Conservation (phyloP, 1,140 invertebrate species). For the Drosophila pruinosa region DNA sequence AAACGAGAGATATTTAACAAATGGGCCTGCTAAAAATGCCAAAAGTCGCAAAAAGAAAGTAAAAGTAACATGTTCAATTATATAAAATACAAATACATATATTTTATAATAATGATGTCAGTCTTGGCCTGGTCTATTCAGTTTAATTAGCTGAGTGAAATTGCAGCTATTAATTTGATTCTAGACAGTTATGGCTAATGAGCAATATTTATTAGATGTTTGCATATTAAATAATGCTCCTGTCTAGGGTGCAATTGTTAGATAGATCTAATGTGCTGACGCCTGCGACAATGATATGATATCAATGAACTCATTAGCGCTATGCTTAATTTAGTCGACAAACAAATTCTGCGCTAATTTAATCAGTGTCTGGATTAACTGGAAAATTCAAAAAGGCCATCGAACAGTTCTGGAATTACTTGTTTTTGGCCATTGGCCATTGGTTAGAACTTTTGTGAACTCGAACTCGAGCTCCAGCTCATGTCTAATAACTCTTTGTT, state of each 20-base stretch:
- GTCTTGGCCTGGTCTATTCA: neutral
- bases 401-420: constrained; percentile 51
- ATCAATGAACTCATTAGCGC: constrained; percentile 65
- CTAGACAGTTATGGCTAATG: neutral
- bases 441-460: neutral
- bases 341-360: constrained; percentile 61
- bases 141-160: constrained; percentile 29
- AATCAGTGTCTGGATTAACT: constrained; percentile 59
- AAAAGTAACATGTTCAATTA: constrained; percentile 33
- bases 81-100: neutral
- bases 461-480: neutral
- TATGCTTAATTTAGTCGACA: constrained; percentile 20
- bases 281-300: neutral
- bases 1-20: constrained; percentile 5
- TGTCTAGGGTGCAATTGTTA: neutral
- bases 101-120: constrained; percentile 32
- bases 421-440: constrained; percentile 29
- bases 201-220: neutral
- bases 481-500: constrained; percentile 19
- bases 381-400: constrained; percentile 55
- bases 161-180: constrained; percentile 14
- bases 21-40: constrained; percentile 29
- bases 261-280: neutral
- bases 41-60: constrained; percentile 51
- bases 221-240: constrained; percentile 4